These are phyloP conservation scores for Acleris holmiana DNA, from an alignment of 2,888 invertebrate genomes.

Conservation along the genomic window DNA sequence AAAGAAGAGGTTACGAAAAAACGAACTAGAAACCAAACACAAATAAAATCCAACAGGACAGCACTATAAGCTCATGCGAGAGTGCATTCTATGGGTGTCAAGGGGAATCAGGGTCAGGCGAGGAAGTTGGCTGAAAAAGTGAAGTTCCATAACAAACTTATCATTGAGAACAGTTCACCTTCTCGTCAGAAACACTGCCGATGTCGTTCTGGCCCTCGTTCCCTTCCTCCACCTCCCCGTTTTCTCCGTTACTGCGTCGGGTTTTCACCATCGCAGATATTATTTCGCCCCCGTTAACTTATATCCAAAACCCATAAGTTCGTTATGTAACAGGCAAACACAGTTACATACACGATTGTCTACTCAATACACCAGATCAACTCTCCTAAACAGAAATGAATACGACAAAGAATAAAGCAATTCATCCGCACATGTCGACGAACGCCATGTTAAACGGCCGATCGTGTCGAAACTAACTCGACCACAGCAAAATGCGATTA, in stretches of 20 bases:
- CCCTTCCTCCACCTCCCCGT: slow-evolving; percentile 79
- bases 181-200: slow-evolving; percentile 79
- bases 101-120: slow-evolving; percentile 56
- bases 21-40: slow-evolving; percentile 10
- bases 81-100: slow-evolving; percentile 48
- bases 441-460: slow-evolving; percentile 78
- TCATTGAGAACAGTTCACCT: slow-evolving; percentile 71
- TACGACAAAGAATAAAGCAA: slow-evolving; percentile 73
- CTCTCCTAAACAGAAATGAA: slow-evolving; percentile 60
- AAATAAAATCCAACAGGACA: slow-evolving; percentile 14
- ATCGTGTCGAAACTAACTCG: slow-evolving; percentile 42
- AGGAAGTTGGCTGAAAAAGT: slow-evolving; percentile 57
- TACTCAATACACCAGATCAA: slow-evolving; percentile 50
- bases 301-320: slow-evolving; percentile 61
- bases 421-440: slow-evolving; percentile 78
- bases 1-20: slow-evolving; percentile 9
- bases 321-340: slow-evolving; percentile 63
- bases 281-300: slow-evolving; percentile 59
- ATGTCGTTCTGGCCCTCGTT: slow-evolving; percentile 77
- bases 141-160: slow-evolving; percentile 54
- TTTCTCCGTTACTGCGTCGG: slow-evolving; percentile 82
- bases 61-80: slow-evolving; percentile 65
- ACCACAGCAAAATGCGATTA: slow-evolving; percentile 45
- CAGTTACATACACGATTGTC: slow-evolving; percentile 58
- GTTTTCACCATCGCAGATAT: slow-evolving; percentile 81